A percentile compares a stretch with the other conserved stretches of the same genome.
phyloP scores from a whole-genome alignment of 1,140 invertebrate species.

The Sminthurides bifidus region DNA sequence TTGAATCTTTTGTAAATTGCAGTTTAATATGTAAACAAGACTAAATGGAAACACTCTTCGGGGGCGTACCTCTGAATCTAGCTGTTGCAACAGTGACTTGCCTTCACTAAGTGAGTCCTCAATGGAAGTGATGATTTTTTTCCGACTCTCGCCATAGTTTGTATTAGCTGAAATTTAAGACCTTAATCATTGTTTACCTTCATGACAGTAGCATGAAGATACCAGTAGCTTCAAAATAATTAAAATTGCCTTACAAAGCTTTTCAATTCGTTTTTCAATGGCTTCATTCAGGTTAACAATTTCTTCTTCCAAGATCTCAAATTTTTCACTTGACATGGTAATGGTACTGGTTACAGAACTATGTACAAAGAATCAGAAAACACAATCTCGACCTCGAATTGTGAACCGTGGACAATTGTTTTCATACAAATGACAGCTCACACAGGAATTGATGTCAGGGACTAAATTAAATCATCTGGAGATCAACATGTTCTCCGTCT shows the following conservation, averaged over 20 bases:
- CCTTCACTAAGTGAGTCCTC: slow-evolving; percentile 37
- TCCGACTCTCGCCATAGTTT: slow-evolving; percentile 21
- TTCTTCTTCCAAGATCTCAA: slow-evolving; percentile 41
- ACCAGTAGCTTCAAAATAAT: slow-evolving; percentile 3
- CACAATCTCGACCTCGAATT: too few relatives aligned
- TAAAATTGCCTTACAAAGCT: slow-evolving; percentile 3
- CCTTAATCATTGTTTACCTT: too few relatives aligned
- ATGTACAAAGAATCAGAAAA: too few relatives aligned
- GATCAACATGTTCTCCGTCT: too few relatives aligned
- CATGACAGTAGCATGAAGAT: too few relatives aligned
- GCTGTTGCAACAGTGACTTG: slow-evolving; percentile 30
- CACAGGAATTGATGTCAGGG: too few relatives aligned
- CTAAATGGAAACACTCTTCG: slow-evolving; percentile 4
- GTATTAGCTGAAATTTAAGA: neutral
- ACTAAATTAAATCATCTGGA: too few relatives aligned
- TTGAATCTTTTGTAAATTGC: too few relatives aligned
- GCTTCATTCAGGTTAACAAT: slow-evolving; percentile 35
- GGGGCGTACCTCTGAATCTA: slow-evolving; percentile 29
- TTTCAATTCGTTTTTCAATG: slow-evolving; percentile 35
- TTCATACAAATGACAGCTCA: too few relatives aligned
- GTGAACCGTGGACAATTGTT: too few relatives aligned
- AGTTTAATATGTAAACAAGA: too few relatives aligned
- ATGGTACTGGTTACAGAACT: too few relatives aligned
- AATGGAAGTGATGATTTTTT: slow-evolving; percentile 32
- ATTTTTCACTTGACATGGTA: slow-evolving; percentile 42